Evolutionary conservation across 2,888 invertebrate genomes (phyloP).

Genomic region (Lasioglossum villosulum): DNA sequence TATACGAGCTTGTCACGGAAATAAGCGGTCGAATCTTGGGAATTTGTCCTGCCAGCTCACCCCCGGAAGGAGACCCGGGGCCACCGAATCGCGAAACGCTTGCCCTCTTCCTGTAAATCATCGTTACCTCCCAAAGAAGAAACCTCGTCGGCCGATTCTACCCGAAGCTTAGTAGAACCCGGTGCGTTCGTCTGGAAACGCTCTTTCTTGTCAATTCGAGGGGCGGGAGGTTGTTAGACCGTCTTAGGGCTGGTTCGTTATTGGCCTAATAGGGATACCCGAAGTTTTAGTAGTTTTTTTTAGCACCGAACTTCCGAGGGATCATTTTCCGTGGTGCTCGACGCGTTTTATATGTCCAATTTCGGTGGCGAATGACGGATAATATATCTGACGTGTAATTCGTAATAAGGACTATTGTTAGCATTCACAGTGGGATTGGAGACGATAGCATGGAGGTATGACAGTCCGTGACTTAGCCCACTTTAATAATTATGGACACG

Average conservation of each 20-base stretch:
- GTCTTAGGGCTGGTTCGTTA: not conserved
- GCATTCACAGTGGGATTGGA: no score
- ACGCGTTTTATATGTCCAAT: not conserved
- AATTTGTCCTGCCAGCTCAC: conserved; percentile 2
- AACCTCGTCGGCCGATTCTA: not conserved
- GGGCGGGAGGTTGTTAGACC: not conserved
- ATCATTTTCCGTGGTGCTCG: not conserved
- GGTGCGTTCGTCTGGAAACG: not conserved
- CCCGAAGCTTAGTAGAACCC: not conserved
- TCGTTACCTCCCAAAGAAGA: not conserved
- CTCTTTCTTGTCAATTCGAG: not conserved
- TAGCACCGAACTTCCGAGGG: not conserved
- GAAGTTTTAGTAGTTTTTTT: not conserved
- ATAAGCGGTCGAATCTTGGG: conserved; percentile 17
- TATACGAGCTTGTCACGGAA: conserved; percentile 30
- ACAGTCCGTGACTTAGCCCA: no score
- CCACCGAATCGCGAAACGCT: conserved; percentile 1
- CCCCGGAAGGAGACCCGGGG: not conserved
- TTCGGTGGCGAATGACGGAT: not conserved
- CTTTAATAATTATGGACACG: no score
- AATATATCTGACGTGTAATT: no score
- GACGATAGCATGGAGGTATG: no score
- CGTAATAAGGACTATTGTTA: no score
- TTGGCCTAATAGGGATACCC: not conserved
- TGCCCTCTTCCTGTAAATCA: conserved; percentile 7